A percentile compares a stretch with the other conserved stretches of the same genome.
Conservation (phyloP, 2,113 vertebrate species). For the Caracal caracal region DNA sequence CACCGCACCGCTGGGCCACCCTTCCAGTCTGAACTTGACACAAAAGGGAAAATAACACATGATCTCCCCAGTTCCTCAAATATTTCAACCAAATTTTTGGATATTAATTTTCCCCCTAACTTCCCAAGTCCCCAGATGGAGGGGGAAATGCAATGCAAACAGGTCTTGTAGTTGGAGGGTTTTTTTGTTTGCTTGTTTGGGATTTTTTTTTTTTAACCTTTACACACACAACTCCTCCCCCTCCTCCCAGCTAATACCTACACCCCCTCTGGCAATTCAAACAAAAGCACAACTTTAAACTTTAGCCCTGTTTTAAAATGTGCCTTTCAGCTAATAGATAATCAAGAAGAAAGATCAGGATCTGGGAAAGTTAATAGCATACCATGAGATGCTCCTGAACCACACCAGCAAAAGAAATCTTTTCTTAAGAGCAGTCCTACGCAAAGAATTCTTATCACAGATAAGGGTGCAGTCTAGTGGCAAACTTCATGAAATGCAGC, state of each 20-base stretch:
- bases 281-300: slow-evolving; percentile 50
- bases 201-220: not conserved
- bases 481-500: slow-evolving; percentile 88
- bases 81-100: not conserved
- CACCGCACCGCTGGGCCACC: not conserved
- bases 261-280: not conserved
- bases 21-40: slow-evolving; percentile 10
- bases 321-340: slow-evolving; percentile 60
- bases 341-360: slow-evolving; percentile 15
- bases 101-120: not conserved
- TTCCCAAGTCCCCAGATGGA: not conserved
- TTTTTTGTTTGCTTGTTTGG: not conserved
- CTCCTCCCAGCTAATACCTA: slow-evolving; percentile 32
- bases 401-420: slow-evolving; percentile 46
- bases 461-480: slow-evolving; percentile 91
- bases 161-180: not conserved
- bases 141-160: not conserved
- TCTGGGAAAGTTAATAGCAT: not conserved
- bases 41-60: not conserved
- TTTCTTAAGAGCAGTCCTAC: slow-evolving; percentile 74
- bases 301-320: slow-evolving; percentile 47
- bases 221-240: not conserved
- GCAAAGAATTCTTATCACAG: slow-evolving; percentile 85
- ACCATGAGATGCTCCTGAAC: slow-evolving; percentile 2
- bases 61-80: not conserved